Conservation (phyloP, 2,888 invertebrate species). For the Sphaeridia pumilis region DNA sequence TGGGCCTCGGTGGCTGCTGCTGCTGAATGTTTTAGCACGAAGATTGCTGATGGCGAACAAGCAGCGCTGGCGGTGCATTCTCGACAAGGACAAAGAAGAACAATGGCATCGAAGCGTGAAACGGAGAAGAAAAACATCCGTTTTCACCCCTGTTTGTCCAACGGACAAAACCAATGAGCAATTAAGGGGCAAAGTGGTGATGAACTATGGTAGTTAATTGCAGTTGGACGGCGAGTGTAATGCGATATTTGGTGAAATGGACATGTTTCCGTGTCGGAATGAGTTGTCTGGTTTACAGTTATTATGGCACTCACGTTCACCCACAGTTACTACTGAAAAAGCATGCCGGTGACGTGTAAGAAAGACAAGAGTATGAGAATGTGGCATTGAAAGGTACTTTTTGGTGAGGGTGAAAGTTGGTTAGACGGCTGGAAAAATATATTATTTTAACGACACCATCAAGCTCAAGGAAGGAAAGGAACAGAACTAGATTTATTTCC, state of each 20-base stretch:
- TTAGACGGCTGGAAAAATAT: not conserved
- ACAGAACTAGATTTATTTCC: slow-evolving; percentile 3
- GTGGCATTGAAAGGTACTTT: not conserved
- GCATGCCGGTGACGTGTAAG: not conserved
- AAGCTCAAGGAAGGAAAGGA: not conserved
- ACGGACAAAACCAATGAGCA: too few species aligned
- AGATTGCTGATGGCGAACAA: too few species aligned
- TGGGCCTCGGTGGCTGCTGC: too few species aligned
- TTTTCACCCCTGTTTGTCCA: too few species aligned
- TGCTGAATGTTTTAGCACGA: too few species aligned
- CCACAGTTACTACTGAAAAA: not conserved
- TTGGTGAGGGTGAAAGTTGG: not conserved
- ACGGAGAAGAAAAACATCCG: not conserved
- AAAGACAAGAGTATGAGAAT: not conserved
- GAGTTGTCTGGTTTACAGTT: not conserved
- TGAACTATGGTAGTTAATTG: slow-evolving; percentile 3
- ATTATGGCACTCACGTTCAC: not conserved
- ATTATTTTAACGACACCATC: slow-evolving; percentile 5
- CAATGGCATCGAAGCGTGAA: not conserved
- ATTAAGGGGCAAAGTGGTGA: not conserved
- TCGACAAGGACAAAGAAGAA: not conserved
- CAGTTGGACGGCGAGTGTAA: not conserved
- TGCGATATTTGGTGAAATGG: not conserved
- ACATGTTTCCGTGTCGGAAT: not conserved
- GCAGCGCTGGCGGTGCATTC: not conserved